These are phyloP conservation scores for Xenopus petersii DNA, from an alignment of 2,797 vertebrate genomes.

Conservation along the genomic window DNA sequence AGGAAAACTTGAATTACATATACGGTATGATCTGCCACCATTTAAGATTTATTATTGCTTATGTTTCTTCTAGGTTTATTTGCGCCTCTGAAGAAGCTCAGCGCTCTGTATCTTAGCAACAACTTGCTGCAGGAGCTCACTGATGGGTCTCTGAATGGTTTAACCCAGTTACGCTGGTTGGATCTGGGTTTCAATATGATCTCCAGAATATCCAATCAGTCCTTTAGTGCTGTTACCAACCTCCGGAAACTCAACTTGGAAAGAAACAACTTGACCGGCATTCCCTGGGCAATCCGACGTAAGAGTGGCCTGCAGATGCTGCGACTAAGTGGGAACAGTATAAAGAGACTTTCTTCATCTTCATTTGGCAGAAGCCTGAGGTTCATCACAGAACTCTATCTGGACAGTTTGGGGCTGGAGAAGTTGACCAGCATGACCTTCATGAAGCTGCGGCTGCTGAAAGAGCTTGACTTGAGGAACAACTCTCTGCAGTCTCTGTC, in stretches of 20 bases:
- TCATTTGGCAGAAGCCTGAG: slow-evolving; percentile 28
- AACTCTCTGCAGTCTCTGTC: slow-evolving; percentile 38
- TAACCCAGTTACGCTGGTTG: slow-evolving; percentile 28
- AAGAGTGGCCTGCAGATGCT: not conserved
- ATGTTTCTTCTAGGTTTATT: slow-evolving; percentile 32
- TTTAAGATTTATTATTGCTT: no score
- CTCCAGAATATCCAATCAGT: slow-evolving; percentile 10
- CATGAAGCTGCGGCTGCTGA: slow-evolving; percentile 21
- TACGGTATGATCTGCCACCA: no score
- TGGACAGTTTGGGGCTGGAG: slow-evolving; percentile 38
- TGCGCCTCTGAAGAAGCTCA: slow-evolving; percentile 38
- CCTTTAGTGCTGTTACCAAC: not conserved
- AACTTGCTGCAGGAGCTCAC: slow-evolving; percentile 38
- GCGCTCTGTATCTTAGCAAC: slow-evolving; percentile 34
- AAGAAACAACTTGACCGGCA: slow-evolving; percentile 23
- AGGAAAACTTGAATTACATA: no score
- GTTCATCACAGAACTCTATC: slow-evolving; percentile 31
- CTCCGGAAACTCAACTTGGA: slow-evolving; percentile 37
- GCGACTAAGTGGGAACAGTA: slow-evolving; percentile 31
- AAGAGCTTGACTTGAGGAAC: slow-evolving; percentile 44
- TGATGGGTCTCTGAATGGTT: slow-evolving; percentile 16
- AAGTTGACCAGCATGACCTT: slow-evolving; percentile 12
- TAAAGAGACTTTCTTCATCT: fast-evolving
- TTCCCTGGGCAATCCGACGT: not conserved
- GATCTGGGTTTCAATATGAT: slow-evolving; percentile 39